Conservation (phyloP, 2,113 vertebrate genomes). For the Syngnathus scovelli region DNA sequence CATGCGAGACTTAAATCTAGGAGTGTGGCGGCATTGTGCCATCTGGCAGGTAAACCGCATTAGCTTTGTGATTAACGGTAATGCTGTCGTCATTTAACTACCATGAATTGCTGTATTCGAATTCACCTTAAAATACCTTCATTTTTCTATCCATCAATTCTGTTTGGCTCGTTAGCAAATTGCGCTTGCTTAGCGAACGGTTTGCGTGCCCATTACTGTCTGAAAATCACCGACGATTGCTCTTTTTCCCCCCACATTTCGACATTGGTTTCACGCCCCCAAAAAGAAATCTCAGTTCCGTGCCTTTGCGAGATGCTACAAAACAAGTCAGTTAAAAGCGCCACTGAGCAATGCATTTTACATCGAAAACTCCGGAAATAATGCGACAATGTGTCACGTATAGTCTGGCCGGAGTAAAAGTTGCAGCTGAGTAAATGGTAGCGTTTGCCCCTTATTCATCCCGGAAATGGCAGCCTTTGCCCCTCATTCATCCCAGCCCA, state of each 20-base stretch:
- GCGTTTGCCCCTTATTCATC: no score
- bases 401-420: slow-evolving; percentile 8
- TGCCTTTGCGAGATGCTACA: background rate
- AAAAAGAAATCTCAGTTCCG: background rate
- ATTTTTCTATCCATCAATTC: background rate
- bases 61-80: slow-evolving; percentile 49
- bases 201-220: background rate
- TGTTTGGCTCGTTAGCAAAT: background rate
- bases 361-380: slow-evolving; percentile 15
- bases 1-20: slow-evolving; percentile 39
- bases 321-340: background rate
- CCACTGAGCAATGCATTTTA: slow-evolving; percentile 31
- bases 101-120: slow-evolving; percentile 44
- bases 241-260: background rate
- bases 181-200: background rate
- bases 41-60: slow-evolving; percentile 55
- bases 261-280: background rate
- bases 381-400: slow-evolving; percentile 16
- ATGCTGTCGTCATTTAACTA: slow-evolving; percentile 29
- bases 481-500: slow-evolving; percentile 38
- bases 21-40: slow-evolving; percentile 40
- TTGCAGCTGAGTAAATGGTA: slow-evolving; percentile 5
- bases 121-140: slow-evolving; percentile 10
- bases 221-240: background rate
- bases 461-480: slow-evolving; percentile 17